Evolutionary conservation across 2,888 invertebrate species (phyloP).

Genomic region (Lysandra bellargus): DNA sequence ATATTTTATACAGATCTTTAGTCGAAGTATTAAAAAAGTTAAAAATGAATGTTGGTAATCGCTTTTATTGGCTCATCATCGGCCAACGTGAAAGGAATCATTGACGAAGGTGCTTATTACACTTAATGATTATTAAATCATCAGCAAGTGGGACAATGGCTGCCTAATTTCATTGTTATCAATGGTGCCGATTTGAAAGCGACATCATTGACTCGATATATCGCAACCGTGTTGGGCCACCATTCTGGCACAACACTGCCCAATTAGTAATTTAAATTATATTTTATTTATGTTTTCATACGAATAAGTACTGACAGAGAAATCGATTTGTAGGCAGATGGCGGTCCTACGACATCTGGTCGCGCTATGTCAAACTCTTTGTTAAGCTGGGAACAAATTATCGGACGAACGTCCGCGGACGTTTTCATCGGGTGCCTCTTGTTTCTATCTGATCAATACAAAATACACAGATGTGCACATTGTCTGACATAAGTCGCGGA

Average conservation of each 20-base stretch:
- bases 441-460: too few relatives aligned
- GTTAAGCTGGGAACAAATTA: too few relatives aligned
- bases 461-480: too few relatives aligned
- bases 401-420: too few relatives aligned
- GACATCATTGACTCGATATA: conserved; percentile 12
- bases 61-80: background rate
- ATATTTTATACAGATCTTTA: too few relatives aligned
- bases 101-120: background rate
- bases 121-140: conserved; percentile 4
- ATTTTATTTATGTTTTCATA: background rate
- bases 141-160: background rate
- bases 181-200: conserved; percentile 17
- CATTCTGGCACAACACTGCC: conserved; percentile 1
- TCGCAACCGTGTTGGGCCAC: conserved; percentile 1
- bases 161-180: conserved; percentile 11
- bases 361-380: too few relatives aligned
- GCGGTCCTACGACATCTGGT: too few relatives aligned
- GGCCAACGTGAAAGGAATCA: background rate
- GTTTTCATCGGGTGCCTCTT: too few relatives aligned
- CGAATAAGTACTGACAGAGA: too few relatives aligned
- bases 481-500: too few relatives aligned
- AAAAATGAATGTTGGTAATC: background rate
- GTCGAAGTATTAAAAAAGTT: too few relatives aligned
- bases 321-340: too few relatives aligned
- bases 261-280: background rate